Evolutionary conservation across 2,113 vertebrate species (phyloP).

Genomic region (Haplochromis burtoni): DNA sequence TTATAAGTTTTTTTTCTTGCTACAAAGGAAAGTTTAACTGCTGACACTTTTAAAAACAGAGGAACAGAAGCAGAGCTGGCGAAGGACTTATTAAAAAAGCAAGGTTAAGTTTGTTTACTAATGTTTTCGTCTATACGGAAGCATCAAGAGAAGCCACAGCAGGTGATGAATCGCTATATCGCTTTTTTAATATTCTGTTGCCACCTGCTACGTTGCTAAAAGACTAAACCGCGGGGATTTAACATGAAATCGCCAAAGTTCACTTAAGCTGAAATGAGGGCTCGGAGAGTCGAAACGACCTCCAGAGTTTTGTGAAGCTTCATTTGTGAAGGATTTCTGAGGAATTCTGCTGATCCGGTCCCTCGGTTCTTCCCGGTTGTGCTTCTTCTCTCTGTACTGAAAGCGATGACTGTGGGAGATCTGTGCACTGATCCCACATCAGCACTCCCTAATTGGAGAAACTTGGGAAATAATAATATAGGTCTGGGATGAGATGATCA

Average conservation of each 20-base stretch:
- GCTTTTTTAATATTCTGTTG: neutral
- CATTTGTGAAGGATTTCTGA: neutral
- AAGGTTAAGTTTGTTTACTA: neutral
- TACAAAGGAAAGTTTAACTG: neutral
- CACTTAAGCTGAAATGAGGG: neutral
- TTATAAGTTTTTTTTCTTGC: neutral
- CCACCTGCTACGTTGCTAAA: constrained; percentile 3
- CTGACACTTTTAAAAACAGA: neutral
- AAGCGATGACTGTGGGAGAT: constrained; percentile 13
- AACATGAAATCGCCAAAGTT: neutral
- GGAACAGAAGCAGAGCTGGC: neutral
- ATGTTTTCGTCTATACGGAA: neutral
- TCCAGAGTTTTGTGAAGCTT: neutral
- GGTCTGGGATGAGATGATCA: constrained; percentile 14
- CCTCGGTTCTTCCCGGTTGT: neutral
- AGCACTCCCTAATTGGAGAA: constrained; percentile 13
- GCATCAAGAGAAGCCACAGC: neutral
- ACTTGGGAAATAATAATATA: constrained; percentile 24
- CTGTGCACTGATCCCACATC: constrained; percentile 14
- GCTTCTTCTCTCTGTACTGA: neutral
- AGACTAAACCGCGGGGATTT: neutral
- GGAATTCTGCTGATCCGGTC: constrained; percentile 34
- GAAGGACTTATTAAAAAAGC: neutral
- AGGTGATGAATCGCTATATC: neutral
- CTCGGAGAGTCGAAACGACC: neutral